Evolutionary conservation across 2,113 vertebrate genomes (phyloP), one percentile per base, ranked within the genome.

Genomic region (Cryptomyrus ogoouensis): DNA sequence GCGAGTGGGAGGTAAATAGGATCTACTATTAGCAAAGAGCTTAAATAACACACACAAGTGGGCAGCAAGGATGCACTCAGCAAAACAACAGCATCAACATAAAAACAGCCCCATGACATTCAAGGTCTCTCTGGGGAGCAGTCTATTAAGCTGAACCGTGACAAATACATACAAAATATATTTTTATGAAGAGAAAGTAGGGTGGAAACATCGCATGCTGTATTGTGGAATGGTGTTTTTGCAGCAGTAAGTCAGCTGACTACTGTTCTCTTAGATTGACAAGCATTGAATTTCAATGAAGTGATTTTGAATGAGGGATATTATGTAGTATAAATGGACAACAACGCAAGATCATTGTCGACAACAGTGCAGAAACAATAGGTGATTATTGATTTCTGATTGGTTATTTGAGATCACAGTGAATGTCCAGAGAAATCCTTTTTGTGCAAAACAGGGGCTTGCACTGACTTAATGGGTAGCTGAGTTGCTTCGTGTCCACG

Each of bases 381-480:
- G 1, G 87, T 66, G 35, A 66, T 42, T 88, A 31, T 27, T 58
- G 17, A 58, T 24, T 19, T 44, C 1, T 83, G 77, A 44, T 44
- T 83, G 19, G n/a, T 47, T 24, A 21, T 84, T 27, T 84, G 35
- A 80, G 74, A 80, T 42, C 31, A 80, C 35, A 42, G 8, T 84
- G 70, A 21, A 39, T 21, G 27, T 27, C 19, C 46, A 31, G 9
- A 24, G 12, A 88, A 27, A 42, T n/a, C 19, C 1, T n/a, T 27
- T 21, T 21, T 46, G n/a, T 6, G 39, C 9, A 0, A 62, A 19
- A 66, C 6, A n/a, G 12, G 46, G 15, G 9, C 19, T 66, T 90
- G 53, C 83, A 95, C 95, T 95, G 89, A 96, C 94, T 92, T 94
- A 96, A 94, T 70, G 96, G 95, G 89, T 95, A 95, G 74, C 49